Conservation (phyloP, 2,797 vertebrate genomes). For the Propithecus deckenii region DNA sequence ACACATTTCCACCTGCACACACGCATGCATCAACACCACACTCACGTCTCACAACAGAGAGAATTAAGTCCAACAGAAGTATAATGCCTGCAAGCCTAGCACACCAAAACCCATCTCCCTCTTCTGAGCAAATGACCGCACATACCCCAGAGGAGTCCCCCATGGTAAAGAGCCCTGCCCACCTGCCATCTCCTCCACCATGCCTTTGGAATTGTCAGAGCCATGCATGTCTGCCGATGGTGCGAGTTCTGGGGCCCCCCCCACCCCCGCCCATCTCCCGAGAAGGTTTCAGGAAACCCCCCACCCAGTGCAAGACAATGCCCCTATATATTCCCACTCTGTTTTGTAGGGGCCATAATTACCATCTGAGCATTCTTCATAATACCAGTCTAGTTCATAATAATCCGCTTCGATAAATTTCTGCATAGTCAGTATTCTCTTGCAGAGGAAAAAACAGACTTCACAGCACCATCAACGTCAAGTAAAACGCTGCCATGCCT, state of each 20-base stretch:
- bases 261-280: background rate
- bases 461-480: slow-evolving; percentile 85
- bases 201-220: background rate
- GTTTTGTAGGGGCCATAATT: slow-evolving; percentile 83
- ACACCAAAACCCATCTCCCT: background rate
- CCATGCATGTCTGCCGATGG: background rate
- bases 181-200: slow-evolving; percentile 54
- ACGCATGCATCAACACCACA: background rate
- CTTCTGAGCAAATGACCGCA: background rate
- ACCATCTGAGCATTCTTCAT: slow-evolving; percentile 99
- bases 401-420: slow-evolving; percentile 98
- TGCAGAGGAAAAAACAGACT: slow-evolving; percentile 75
- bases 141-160: slow-evolving; percentile 59
- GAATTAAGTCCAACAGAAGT: background rate
- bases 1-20: background rate
- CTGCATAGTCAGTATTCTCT: slow-evolving; percentile 91
- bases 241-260: background rate
- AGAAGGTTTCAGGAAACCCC: background rate
- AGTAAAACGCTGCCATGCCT: slow-evolving; percentile 85
- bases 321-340: slow-evolving; percentile 46
- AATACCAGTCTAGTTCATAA: slow-evolving; percentile 99
- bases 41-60: background rate
- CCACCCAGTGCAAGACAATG: background rate
- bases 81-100: background rate
- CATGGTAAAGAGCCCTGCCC: slow-evolving; percentile 48